Evolutionary conservation across 2,797 vertebrate species (phyloP).

Genomic region (Diceros bicornis): DNA sequence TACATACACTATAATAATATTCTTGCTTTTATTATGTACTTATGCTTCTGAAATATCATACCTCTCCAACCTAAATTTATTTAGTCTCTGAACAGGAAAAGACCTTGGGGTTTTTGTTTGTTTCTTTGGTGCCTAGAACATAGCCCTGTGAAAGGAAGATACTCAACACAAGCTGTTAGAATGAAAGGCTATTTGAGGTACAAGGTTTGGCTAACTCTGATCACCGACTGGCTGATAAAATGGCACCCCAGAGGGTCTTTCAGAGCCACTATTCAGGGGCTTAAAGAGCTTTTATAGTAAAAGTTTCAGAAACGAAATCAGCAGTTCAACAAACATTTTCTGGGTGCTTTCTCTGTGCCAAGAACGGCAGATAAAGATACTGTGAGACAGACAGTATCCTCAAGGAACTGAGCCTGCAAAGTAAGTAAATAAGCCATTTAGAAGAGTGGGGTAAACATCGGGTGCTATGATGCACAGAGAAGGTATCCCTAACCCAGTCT

Average conservation of each 20-base stretch:
- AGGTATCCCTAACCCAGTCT: not conserved
- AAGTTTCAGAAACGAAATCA: slow-evolving; percentile 28
- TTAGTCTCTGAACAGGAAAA: not conserved
- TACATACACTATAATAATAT: not conserved
- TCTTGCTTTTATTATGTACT: not conserved
- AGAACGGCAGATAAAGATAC: not conserved
- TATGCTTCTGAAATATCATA: not conserved
- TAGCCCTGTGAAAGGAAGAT: not conserved
- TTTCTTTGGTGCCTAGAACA: not conserved
- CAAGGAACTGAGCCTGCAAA: not conserved
- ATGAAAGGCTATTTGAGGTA: not conserved
- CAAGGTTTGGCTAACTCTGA: not conserved
- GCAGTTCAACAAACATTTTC: slow-evolving; percentile 21
- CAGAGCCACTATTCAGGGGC: not conserved
- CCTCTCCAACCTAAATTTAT: not conserved
- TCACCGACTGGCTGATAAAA: not conserved
- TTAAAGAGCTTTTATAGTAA: not conserved
- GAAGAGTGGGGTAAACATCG: not conserved
- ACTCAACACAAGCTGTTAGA: not conserved
- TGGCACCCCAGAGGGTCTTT: not conserved
- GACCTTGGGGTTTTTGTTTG: not conserved
- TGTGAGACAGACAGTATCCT: not conserved
- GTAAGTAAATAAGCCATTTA: not conserved
- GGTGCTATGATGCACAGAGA: not conserved
- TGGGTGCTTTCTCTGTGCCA: slow-evolving; percentile 29